A percentile compares a stretch with the other conserved stretches of the same genome.
phyloP scores from a whole-genome alignment of 2,888 invertebrate genomes.

The Galerucella nymphaeae region DNA sequence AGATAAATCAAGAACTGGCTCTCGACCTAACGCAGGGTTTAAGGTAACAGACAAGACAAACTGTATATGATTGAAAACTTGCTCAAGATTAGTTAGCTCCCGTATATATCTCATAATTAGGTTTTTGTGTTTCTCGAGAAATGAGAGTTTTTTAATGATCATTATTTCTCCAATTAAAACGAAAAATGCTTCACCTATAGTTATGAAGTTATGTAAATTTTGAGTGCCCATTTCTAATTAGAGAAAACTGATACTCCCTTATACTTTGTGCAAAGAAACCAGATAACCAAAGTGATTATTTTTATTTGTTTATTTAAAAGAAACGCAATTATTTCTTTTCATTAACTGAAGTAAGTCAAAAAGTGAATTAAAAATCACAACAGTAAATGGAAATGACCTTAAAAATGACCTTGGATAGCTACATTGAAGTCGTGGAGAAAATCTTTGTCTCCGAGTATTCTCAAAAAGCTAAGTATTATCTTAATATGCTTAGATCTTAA shows the following conservation, averaged over 20 bases:
- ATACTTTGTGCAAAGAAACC: conserved; percentile 21
- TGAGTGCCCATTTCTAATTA: conserved; percentile 35
- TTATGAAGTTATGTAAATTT: conserved; percentile 36
- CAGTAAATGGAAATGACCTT: no score
- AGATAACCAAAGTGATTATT: conserved; percentile 25
- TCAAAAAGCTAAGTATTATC: not conserved
- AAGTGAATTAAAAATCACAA: no score
- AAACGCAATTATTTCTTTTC: conserved; percentile 11
- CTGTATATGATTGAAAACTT: conserved; percentile 29
- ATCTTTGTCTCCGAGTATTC: not conserved
- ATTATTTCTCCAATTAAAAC: conserved; percentile 33
- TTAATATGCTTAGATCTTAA: conserved; percentile 3
- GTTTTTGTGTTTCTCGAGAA: conserved; percentile 33
- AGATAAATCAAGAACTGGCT: no score
- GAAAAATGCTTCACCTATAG: conserved; percentile 33
- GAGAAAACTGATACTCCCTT: conserved; percentile 28
- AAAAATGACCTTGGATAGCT: not conserved
- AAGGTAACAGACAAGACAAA: not conserved
- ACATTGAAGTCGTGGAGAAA: not conserved
- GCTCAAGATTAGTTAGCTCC: conserved; percentile 32
- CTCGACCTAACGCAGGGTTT: no score
- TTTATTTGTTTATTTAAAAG: not conserved
- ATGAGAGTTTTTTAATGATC: conserved; percentile 37
- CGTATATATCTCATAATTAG: conserved; percentile 28
- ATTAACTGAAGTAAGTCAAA: not conserved